Conservation (phyloP, 2,113 vertebrate genomes). For the Sisor rabdophorus region DNA sequence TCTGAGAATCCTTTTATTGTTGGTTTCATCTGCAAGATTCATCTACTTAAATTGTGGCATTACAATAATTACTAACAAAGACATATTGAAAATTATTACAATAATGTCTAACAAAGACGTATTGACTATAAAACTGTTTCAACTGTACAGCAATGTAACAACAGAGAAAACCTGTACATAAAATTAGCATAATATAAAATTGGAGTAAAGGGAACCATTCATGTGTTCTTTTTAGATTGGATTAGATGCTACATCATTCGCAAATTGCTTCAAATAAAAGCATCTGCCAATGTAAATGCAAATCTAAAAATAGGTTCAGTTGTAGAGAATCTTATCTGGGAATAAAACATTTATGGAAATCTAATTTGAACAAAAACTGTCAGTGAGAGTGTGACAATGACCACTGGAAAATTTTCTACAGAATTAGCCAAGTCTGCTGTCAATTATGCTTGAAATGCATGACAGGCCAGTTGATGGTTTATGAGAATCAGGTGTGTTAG, state of each 20-base stretch:
- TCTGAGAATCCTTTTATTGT: too few relatives aligned
- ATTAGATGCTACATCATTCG: not conserved
- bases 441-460: slow-evolving; percentile 18
- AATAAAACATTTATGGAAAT: slow-evolving; percentile 1
- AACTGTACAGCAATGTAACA: too few relatives aligned
- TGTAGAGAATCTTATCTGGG: not conserved
- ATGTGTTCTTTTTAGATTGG: not conserved
- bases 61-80: too few relatives aligned
- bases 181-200: too few relatives aligned
- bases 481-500: slow-evolving; percentile 24
- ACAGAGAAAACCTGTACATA: too few relatives aligned
- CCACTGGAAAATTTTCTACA: slow-evolving; percentile 22
- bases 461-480: slow-evolving; percentile 2
- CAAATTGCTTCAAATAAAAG: not conserved
- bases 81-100: too few relatives aligned
- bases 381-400: slow-evolving; percentile 12
- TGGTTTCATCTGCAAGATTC: too few relatives aligned
- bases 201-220: too few relatives aligned
- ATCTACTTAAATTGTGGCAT: too few relatives aligned
- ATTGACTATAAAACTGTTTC: too few relatives aligned
- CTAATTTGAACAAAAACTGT: slow-evolving; percentile 7
- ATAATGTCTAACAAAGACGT: too few relatives aligned
- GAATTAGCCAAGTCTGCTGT: slow-evolving; percentile 6
- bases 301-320: not conserved
- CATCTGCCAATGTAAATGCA: slow-evolving; percentile 7